Evolutionary conservation across 92 coral and sea anemone species (phyloP), one percentile per base, ranked within the genome.

Genomic region (Umimayanthus kanabou): DNA sequence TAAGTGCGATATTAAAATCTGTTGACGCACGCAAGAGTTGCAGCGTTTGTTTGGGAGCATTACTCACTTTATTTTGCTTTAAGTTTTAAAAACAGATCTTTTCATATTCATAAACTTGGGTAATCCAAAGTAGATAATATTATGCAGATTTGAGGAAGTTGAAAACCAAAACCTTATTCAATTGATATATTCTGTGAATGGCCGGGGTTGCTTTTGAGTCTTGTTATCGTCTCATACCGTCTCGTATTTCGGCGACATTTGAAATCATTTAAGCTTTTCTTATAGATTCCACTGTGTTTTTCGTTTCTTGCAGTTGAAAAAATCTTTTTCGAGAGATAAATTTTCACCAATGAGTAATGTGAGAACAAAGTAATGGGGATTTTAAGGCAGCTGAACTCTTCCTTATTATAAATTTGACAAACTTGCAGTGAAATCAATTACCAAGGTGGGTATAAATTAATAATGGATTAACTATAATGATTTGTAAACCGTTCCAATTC

Each of bases 401-500:
- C 64, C 77, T 58, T 82, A 80, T 85, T 91, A 89, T 93, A 92
- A 90, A 93, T 93, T 93, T 93, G 91, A 91, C 89, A 66, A 89
- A 89, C 93, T 92, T 85, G 90, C 93, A 91, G 84, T 83, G 92
- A 91, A 94, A 94, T 93, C 98, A 94, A 94, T 94, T 94, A 94
- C 78, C 71, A 86, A 89, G 94, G 69, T 73, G 90, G 94, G 90
- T 88, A 91, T 95, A 84, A 89, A 95, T 95, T 91, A 95, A 93
- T 94, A 85, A 92, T 91, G 94, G 89, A 92, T 92, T 94, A 95
- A 95, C 90, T 92, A 86, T 95, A 95, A 95, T 95, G 98, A 95
- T 93, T 88, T 95, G 98, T 95, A 95, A 95, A 95, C 98, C 91
- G 93, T 91, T 87, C 95, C 88, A 76, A 94, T 94, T 90, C 98